These are phyloP conservation scores for Argyresthia albistria DNA, from an alignment of 2,888 invertebrate genomes.

Conservation along the genomic window DNA sequence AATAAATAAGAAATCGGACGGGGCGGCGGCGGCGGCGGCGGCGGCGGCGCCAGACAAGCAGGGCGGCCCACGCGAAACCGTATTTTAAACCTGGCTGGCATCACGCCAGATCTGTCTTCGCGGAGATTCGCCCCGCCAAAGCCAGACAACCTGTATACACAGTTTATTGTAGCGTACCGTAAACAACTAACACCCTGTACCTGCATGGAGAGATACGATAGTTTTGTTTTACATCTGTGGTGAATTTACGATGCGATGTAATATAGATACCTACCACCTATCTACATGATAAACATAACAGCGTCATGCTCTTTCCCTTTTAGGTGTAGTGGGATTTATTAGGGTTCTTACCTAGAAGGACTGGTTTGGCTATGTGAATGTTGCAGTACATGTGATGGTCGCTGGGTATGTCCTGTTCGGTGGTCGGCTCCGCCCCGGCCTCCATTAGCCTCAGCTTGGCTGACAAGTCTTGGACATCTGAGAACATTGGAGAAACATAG, in stretches of 20 bases:
- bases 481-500: slow-evolving; percentile 21
- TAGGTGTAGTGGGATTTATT: too few species aligned
- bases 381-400: slow-evolving; percentile 65
- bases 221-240: background rate
- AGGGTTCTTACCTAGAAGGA: slow-evolving; percentile 47
- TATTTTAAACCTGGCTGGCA: slow-evolving; percentile 49
- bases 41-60: slow-evolving; percentile 16
- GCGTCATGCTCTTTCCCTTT: too few species aligned
- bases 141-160: background rate
- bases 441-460: slow-evolving; percentile 79
- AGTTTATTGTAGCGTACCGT: background rate
- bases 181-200: background rate
- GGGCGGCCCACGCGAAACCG: slow-evolving; percentile 28
- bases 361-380: slow-evolving; percentile 54
- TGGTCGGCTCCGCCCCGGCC: slow-evolving; percentile 44
- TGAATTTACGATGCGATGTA: too few species aligned
- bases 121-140: slow-evolving; percentile 20
- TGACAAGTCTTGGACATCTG: slow-evolving; percentile 81
- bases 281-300: too few species aligned
- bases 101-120: slow-evolving; percentile 26
- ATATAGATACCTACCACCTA: too few species aligned
- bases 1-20: slow-evolving; percentile 7
- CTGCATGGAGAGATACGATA: background rate
- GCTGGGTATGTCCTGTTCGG: slow-evolving; percentile 43
- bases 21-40: too few species aligned